phyloP scores from a whole-genome alignment of 2,888 invertebrate species.

The Hartigia nigra region DNA sequence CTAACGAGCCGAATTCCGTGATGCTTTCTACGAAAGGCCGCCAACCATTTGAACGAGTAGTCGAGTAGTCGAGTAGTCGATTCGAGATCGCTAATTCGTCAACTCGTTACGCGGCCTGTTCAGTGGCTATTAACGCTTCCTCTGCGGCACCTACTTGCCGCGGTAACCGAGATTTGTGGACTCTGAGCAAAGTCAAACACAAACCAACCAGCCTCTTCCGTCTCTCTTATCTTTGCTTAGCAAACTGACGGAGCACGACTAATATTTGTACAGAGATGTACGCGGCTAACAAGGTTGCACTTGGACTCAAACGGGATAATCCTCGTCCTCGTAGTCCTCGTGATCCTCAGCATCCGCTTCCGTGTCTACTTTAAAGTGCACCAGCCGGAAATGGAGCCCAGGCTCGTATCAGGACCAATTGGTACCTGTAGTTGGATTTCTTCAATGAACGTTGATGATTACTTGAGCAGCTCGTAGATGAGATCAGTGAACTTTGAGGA shows the following conservation, averaged over 20 bases:
- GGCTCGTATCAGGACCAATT: too few relatives aligned
- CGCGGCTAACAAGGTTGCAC: conserved; percentile 19
- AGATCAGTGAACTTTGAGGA: too few relatives aligned
- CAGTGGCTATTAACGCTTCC: conserved; percentile 8
- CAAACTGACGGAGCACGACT: conserved; percentile 50
- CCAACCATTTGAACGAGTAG: conserved; percentile 22
- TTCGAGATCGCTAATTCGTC: conserved; percentile 26
- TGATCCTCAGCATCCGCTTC: neutral
- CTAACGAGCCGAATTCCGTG: neutral
- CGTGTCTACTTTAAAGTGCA: neutral
- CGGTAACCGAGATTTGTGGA: conserved; percentile 57
- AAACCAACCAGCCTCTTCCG: conserved; percentile 15
- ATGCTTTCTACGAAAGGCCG: conserved; percentile 6
- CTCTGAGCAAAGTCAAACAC: conserved; percentile 50
- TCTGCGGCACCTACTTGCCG: conserved; percentile 2
- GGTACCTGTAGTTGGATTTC: too few relatives aligned
- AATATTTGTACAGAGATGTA: conserved; percentile 55
- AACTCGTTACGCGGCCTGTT: conserved; percentile 1
- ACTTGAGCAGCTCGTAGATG: too few relatives aligned
- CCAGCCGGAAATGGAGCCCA: neutral
- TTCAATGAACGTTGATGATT: too few relatives aligned
- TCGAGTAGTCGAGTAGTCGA: conserved; percentile 19
- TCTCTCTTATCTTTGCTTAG: conserved; percentile 53
- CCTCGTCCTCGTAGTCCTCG: conserved; percentile 10
- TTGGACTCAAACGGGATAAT: conserved; percentile 20